A percentile compares a stretch with the other conserved stretches of the same genome.
Conservation (phyloP, 2,797 vertebrate genomes). For the Sebastes jordani region DNA sequence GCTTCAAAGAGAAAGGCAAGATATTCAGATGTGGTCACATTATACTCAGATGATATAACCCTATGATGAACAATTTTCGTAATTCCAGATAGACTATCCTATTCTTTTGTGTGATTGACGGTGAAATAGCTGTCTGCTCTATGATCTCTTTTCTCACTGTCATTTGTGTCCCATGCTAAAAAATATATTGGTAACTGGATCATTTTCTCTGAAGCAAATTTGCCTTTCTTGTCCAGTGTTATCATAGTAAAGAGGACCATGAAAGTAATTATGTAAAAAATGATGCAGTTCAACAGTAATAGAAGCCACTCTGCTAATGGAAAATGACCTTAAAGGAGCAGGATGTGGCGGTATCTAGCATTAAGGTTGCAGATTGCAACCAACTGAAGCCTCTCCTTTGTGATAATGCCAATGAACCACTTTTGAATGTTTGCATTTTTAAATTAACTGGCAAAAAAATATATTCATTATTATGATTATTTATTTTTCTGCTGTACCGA, state of each 20-base stretch:
- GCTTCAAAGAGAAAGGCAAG: conserved; percentile 41
- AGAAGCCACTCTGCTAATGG: conserved; percentile 5
- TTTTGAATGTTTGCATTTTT: too few relatives aligned
- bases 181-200: conserved; percentile 4
- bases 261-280: conserved; percentile 37
- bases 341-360: not conserved
- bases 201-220: conserved; percentile 21
- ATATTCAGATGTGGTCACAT: conserved; percentile 44
- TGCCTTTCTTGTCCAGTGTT: conserved; percentile 26
- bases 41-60: conserved; percentile 28
- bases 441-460: not conserved
- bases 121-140: conserved; percentile 1
- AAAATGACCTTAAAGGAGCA: not conserved
- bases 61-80: conserved; percentile 44
- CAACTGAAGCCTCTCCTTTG: not conserved
- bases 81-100: conserved; percentile 24
- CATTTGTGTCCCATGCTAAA: not conserved
- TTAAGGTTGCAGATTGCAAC: not conserved
- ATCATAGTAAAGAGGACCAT: not conserved
- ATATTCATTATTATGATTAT: too few relatives aligned
- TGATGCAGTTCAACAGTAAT: conserved; percentile 20
- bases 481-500: too few relatives aligned
- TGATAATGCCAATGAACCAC: not conserved
- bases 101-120: conserved; percentile 28
- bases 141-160: not conserved